Conservation (phyloP, 2,888 invertebrate species). For the Drosophila trichaetosa region DNA sequence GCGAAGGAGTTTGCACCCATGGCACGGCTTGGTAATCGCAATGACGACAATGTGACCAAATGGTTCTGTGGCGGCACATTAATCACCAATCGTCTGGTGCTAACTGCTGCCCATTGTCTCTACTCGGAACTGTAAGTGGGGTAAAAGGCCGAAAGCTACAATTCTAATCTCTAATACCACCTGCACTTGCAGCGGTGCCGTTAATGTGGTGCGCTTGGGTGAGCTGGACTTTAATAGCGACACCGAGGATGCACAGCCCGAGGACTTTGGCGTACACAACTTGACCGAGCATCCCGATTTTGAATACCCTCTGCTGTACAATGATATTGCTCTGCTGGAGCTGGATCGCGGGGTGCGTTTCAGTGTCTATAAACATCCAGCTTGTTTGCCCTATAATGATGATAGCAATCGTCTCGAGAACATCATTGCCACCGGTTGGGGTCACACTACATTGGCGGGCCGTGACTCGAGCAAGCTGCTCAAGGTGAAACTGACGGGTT, state of each 20-base stretch:
- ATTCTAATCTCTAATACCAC: too few relatives aligned
- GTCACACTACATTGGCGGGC: slow-evolving; percentile 82
- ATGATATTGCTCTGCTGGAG: slow-evolving; percentile 86
- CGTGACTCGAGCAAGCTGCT: slow-evolving; percentile 83
- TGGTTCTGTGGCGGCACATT: slow-evolving; percentile 82
- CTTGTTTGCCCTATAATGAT: slow-evolving; percentile 84
- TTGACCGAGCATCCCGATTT: slow-evolving; percentile 84
- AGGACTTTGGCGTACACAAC: slow-evolving; percentile 75
- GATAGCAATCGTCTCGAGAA: slow-evolving; percentile 36
- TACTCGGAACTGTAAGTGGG: slow-evolving; percentile 37
- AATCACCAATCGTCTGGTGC: slow-evolving; percentile 62
- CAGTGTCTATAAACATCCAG: slow-evolving; percentile 84
- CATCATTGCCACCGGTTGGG: slow-evolving; percentile 86
- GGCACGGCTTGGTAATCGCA: slow-evolving; percentile 65
- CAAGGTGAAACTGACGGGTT: slow-evolving; percentile 86
- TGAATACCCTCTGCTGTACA: slow-evolving; percentile 83
- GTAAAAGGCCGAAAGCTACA: background rate
- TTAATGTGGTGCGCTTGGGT: slow-evolving; percentile 79
- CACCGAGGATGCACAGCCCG: slow-evolving; percentile 76
- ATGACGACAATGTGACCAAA: slow-evolving; percentile 26
- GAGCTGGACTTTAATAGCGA: slow-evolving; percentile 77
- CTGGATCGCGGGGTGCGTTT: slow-evolving; percentile 83
- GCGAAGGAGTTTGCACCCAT: slow-evolving; percentile 82
- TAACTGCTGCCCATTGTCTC: slow-evolving; percentile 69
- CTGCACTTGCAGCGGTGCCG: slow-evolving; percentile 58